A percentile compares a stretch with the other conserved stretches of the same genome.
Evolutionary conservation across 2,797 vertebrate species (phyloP).

Genomic region (Merluccius polli): DNA sequence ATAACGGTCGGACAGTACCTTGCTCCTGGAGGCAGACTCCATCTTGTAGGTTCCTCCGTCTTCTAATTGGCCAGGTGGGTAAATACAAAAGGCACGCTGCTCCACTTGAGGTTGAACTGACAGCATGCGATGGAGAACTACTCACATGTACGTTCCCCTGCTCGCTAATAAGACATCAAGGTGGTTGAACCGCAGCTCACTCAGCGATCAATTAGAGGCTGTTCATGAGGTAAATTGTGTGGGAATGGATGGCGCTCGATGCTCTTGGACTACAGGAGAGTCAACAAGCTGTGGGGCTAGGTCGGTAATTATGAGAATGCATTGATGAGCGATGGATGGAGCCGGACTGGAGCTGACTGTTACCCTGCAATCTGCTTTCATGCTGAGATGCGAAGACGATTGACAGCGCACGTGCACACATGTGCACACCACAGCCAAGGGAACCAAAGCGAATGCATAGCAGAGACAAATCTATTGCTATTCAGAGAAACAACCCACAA

Average conservation of each 20-base stretch:
- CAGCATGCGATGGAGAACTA: constrained; percentile 71
- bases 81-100: constrained; percentile 62
- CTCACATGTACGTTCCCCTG: constrained; percentile 39
- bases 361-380: constrained; percentile 50
- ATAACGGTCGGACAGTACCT: constrained; percentile 63
- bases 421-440: background rate
- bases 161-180: constrained; percentile 71
- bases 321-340: constrained; percentile 27
- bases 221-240: constrained; percentile 77
- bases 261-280: constrained; percentile 31
- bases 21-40: constrained; percentile 69
- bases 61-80: constrained; percentile 76
- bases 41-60: constrained; percentile 67
- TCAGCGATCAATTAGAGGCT: constrained; percentile 83
- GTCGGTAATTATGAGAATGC: constrained; percentile 49
- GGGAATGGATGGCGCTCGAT: constrained; percentile 52
- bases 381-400: background rate
- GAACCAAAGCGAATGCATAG: background rate
- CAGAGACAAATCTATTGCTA: background rate
- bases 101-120: constrained; percentile 63
- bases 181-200: constrained; percentile 62
- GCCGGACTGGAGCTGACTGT: constrained; percentile 26
- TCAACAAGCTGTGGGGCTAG: constrained; percentile 42
- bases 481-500: background rate
- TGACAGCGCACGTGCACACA: no score